Evolutionary conservation across 2,888 invertebrate genomes (phyloP).

Genomic region (Drosophila heteroneura): DNA sequence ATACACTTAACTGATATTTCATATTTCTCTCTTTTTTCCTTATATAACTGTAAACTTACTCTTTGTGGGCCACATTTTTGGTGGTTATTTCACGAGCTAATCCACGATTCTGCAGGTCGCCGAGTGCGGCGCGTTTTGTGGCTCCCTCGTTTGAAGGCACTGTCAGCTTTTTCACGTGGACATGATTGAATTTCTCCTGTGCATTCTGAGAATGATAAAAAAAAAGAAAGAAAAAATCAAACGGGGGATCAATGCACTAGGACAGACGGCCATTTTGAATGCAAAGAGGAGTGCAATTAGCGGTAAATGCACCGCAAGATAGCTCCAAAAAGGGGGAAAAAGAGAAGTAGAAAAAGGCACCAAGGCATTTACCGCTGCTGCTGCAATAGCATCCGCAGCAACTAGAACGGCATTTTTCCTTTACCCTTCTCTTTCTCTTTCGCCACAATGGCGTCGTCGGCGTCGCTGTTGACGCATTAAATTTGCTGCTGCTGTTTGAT

Average conservation of each 20-base stretch:
- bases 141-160: conserved; percentile 69
- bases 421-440: conserved; percentile 35
- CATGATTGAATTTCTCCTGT: conserved; percentile 73
- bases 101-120: conserved; percentile 86
- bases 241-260: conserved; percentile 19
- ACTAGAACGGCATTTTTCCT: conserved; percentile 52
- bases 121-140: conserved; percentile 85
- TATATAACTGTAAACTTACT: conserved; percentile 65
- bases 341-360: conserved; percentile 37
- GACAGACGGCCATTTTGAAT: conserved; percentile 61
- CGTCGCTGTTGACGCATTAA: conserved; percentile 25
- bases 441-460: conserved; percentile 52
- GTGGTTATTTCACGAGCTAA: conserved; percentile 71
- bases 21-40: not conserved
- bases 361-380: conserved; percentile 45
- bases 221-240: not conserved
- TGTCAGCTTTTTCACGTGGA: conserved; percentile 80
- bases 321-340: conserved; percentile 7
- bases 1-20: not conserved
- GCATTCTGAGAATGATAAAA: conserved; percentile 74
- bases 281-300: conserved; percentile 30
- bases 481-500: conserved; percentile 7
- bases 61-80: conserved; percentile 79
- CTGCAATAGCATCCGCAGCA: conserved; percentile 31
- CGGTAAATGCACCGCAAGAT: conserved; percentile 53